Conservation (phyloP, 2,113 vertebrate genomes). For the sheep (Ovis aries) region ARS-UI_Ramb_v3.0 NC_056071.1:20724501-20725000, state of each 20-base stretch:
- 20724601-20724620: conserved; percentile 70
- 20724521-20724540: conserved; percentile 20
- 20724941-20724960: conserved; percentile 67
- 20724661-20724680: conserved; percentile 77
- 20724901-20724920: conserved; percentile 83
- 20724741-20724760: conserved; percentile 11
- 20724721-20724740: conserved; percentile 70
- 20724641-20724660: conserved; percentile 66
- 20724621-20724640: conserved; percentile 21
- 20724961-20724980: conserved; percentile 79
- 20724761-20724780: conserved; percentile 30
- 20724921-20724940: conserved; percentile 79
- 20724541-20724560: conserved; percentile 28
- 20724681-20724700: conserved; percentile 77
- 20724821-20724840: conserved; percentile 61
- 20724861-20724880: conserved; percentile 72
- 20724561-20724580: conserved; percentile 41
- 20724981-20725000: conserved; percentile 85
- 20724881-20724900: conserved; percentile 64
- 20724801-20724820: conserved; percentile 55
- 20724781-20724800: conserved; percentile 64
- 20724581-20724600: conserved; percentile 72
- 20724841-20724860: conserved; percentile 63
- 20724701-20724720: conserved; percentile 73
- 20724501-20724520: conserved; percentile 14